phyloP scores from a whole-genome alignment of 2,113 vertebrate species.

The Cyanocitta stelleri region DNA sequence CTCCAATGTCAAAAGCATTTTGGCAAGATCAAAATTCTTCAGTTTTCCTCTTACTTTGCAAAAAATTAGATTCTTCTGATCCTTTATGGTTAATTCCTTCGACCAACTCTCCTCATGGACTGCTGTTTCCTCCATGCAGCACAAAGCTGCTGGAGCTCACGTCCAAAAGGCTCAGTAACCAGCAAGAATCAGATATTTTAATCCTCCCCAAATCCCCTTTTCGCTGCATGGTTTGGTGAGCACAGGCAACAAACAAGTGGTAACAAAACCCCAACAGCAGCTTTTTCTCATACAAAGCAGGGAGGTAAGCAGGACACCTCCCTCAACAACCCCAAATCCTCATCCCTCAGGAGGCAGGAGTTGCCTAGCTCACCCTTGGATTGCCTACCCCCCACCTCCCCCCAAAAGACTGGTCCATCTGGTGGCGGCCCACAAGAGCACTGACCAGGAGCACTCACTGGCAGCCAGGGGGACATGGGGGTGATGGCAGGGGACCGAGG shows the following conservation, averaged over 20 bases:
- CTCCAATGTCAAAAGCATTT: background rate
- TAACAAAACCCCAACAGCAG: background rate
- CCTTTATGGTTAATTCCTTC: background rate
- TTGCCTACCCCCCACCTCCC: rapidly evolving
- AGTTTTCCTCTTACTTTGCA: background rate
- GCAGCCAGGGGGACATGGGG: rapidly evolving
- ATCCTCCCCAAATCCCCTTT: background rate
- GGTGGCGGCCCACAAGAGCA: rapidly evolving
- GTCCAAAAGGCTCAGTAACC: background rate
- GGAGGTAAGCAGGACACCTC: background rate
- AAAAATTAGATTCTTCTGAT: background rate
- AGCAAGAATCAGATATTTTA: background rate
- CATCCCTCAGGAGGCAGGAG: background rate
- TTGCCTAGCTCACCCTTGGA: background rate
- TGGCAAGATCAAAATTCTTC: background rate
- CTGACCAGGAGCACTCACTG: rapidly evolving
- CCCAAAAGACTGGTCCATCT: background rate
- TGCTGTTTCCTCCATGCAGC: rapidly evolving
- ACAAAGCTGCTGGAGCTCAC: background rate
- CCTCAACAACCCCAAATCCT: background rate
- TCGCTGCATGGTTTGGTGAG: background rate
- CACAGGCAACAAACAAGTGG: background rate
- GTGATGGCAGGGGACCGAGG: background rate
- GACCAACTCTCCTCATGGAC: background rate
- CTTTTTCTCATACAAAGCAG: background rate